phyloP scores from a whole-genome alignment of 2,113 vertebrate genomes.

The Menura novaehollandiae region DNA sequence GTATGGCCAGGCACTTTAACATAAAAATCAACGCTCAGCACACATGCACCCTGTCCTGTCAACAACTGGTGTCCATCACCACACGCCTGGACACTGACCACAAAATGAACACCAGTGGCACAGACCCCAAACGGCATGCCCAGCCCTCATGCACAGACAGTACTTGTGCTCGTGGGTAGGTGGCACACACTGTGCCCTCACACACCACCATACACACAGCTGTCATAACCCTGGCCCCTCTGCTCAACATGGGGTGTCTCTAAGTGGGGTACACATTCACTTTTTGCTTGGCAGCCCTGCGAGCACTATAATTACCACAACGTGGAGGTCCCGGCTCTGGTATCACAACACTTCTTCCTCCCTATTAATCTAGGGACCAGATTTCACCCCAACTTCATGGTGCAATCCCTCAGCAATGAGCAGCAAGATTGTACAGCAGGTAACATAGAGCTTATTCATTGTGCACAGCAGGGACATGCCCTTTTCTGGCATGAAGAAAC shows the following conservation, averaged over 20 bases:
- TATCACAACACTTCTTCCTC: background rate
- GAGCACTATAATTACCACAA: background rate
- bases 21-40: no score
- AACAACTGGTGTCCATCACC: fast-evolving
- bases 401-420: background rate
- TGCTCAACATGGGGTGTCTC: background rate
- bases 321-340: background rate
- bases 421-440: background rate
- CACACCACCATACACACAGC: fast-evolving
- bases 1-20: fast-evolving
- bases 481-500: background rate
- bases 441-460: background rate
- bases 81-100: fast-evolving
- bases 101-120: fast-evolving
- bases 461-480: background rate
- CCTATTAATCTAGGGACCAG: background rate
- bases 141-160: background rate
- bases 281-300: background rate
- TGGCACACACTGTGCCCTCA: fast-evolving
- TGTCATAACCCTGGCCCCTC: background rate
- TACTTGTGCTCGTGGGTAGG: fast-evolving
- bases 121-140: no score
- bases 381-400: background rate
- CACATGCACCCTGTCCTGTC: fast-evolving
- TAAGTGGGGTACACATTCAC: no score